phyloP scores from a whole-genome alignment of 92 coral and sea anemone species.

The Epizoanthus ramosus region DNA sequence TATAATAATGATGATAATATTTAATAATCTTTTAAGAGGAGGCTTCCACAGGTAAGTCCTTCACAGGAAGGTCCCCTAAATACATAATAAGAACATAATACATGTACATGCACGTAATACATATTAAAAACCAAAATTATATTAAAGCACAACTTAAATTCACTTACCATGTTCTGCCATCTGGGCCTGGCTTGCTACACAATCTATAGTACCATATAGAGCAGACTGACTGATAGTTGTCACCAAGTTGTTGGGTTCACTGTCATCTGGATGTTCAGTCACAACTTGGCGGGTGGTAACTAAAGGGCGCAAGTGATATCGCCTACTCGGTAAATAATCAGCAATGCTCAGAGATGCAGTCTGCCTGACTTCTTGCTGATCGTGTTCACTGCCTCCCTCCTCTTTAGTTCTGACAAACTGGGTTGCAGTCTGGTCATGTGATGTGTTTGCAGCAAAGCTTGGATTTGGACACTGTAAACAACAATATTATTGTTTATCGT shows the following conservation, averaged over 20 bases:
- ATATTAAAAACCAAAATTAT: too few species aligned
- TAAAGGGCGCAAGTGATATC: conserved; percentile 12
- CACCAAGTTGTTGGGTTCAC: background rate
- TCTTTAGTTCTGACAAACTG: background rate
- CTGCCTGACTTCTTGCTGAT: background rate
- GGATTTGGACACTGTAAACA: too few species aligned
- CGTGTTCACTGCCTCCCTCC: background rate
- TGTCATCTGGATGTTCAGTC: background rate
- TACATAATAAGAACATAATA: too few species aligned
- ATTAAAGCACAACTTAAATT: too few species aligned
- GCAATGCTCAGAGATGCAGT: background rate
- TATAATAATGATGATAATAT: background rate
- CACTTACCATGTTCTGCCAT: conserved; percentile 1
- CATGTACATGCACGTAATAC: too few species aligned
- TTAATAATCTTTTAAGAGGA: too few species aligned
- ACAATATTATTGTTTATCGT: too few species aligned
- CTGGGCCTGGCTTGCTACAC: background rate
- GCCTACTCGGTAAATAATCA: conserved; percentile 5
- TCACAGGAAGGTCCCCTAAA: too few species aligned
- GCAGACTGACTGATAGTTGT: conserved; percentile 1
- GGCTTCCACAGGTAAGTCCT: too few species aligned
- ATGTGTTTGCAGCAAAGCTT: too few species aligned
- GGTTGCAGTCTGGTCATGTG: too few species aligned
- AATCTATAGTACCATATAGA: conserved; percentile 6
- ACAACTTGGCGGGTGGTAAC: background rate